Evolutionary conservation across 2,797 vertebrate genomes (phyloP), one percentile per base, ranked within the genome.

Genomic region (Saxicola maurus): DNA sequence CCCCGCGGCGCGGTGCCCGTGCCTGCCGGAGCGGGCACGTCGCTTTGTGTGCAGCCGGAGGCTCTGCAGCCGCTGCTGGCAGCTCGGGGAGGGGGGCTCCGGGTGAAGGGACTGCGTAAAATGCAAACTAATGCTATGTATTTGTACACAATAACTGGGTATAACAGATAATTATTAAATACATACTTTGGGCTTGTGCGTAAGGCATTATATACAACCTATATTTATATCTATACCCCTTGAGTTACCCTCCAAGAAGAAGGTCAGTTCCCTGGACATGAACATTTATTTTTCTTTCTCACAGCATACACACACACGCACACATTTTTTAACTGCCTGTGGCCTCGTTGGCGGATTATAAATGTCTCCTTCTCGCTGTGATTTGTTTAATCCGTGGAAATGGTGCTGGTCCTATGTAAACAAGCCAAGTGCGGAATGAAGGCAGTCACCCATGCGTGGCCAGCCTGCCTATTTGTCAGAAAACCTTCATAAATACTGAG

Each of bases 321-420:
- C 94, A 89, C 95, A 92, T 89, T 95, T 96, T 95, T 96, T 94
- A 98, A 97, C 97, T 98, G 98, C 98, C 98, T 96, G 97, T 98
- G 98, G 98, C 98, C 96, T 98, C 98, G 97, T 98, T 98, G 98
- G 98, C 94, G 97, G 98, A 97, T 98, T 98, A 98, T 98, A 98
- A 98, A 99, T 98, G 98, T 98, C 97, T 98, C 98, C 98, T 98
- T 96, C 97, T 97, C 97, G 96, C 97, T 96, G 98, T 98, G 98
- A 99, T 99, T 99, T 99, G 98, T 99, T 98, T 99, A 99, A 99
- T 99, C 98, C 98, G 98, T 98, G 98, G 98, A 98, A 99, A 98
- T 98, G 98, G 97, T 98, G 97, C 98, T 97, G 98, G 97, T 97
- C 98, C 98, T 98, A 98, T 99, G 98, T 99, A 99, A 99, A 99